Conservation (phyloP, 2,888 invertebrate genomes). For the Rhagonycha lutea region DNA sequence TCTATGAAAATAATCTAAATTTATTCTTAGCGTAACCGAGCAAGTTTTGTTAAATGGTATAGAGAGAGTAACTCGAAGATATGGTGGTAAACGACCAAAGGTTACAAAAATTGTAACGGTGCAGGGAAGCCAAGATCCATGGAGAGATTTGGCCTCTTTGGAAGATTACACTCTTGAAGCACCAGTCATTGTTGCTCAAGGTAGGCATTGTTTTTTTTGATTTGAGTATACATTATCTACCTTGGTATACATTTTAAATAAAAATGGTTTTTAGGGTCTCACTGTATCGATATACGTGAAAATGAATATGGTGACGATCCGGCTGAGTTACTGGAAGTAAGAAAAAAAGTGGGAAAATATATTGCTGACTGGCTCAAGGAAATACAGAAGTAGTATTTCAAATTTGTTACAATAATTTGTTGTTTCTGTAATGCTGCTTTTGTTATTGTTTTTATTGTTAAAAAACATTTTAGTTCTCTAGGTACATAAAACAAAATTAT, state of each 20-base stretch:
- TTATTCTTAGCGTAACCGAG: constrained; percentile 3
- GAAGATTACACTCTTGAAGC: constrained; percentile 6
- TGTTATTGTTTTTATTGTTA: too few relatives aligned
- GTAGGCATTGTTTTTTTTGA: neutral
- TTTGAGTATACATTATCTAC: neutral
- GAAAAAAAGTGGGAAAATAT: neutral
- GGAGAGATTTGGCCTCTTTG: constrained; percentile 1
- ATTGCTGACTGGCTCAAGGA: constrained; percentile 15
- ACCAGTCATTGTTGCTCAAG: neutral
- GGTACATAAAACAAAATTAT: too few relatives aligned
- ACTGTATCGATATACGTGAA: neutral
- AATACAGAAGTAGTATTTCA: neutral
- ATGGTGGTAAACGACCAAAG: constrained; percentile 8
- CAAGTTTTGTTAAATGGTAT: neutral
- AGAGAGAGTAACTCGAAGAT: constrained; percentile 6
- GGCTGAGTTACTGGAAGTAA: neutral
- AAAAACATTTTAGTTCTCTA: too few relatives aligned
- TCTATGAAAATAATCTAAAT: too few relatives aligned
- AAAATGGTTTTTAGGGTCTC: neutral
- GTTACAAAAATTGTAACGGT: constrained; percentile 10
- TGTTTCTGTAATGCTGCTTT: neutral
- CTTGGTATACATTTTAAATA: neutral
- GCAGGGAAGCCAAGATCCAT: constrained; percentile 11
- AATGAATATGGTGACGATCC: neutral
- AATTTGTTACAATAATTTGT: neutral